A percentile compares a stretch with the other conserved stretches of the same genome.
Evolutionary conservation across 1,140 invertebrate genomes (phyloP).

Genomic region (Argopecten irradians): DNA sequence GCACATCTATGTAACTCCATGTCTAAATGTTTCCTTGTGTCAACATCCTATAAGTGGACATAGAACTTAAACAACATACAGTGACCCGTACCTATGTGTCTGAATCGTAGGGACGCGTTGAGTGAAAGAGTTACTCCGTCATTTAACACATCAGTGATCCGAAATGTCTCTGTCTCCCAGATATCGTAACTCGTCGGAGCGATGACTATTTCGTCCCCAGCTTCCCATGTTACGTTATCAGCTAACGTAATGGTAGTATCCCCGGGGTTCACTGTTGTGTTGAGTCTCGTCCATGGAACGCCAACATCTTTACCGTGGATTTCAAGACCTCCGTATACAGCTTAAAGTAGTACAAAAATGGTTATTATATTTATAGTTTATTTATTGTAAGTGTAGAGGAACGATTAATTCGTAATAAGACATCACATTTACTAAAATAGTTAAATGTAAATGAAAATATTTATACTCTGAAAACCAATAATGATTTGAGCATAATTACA

Average conservation of each 20-base stretch:
- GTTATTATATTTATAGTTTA: no score
- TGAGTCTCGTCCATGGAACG: slow-evolving; percentile 65
- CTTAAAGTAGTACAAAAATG: slow-evolving; percentile 47
- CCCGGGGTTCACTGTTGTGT: slow-evolving; percentile 58
- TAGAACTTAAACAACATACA: no score
- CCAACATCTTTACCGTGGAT: slow-evolving; percentile 65
- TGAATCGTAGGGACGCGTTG: slow-evolving; percentile 60
- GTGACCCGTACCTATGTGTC: slow-evolving; percentile 61
- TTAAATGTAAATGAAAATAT: no score
- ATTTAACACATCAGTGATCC: slow-evolving; percentile 60
- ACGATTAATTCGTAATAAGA: no score
- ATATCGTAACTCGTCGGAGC: slow-evolving; percentile 65
- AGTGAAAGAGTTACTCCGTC: slow-evolving; percentile 60
- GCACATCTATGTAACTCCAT: no score
- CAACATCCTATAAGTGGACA: no score
- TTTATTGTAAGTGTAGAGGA: no score
- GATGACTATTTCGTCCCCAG: slow-evolving; percentile 69
- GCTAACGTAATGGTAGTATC: slow-evolving; percentile 58
- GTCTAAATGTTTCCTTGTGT: no score
- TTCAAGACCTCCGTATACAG: slow-evolving; percentile 69
- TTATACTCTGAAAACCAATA: no score
- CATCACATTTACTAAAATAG: no score
- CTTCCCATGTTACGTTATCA: slow-evolving; percentile 62
- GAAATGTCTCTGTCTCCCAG: slow-evolving; percentile 70
- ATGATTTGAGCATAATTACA: no score